A percentile compares a stretch with the other conserved stretches of the same genome.
Conservation (phyloP, 2,797 vertebrate species). For the Enteromius viviparus region DNA sequence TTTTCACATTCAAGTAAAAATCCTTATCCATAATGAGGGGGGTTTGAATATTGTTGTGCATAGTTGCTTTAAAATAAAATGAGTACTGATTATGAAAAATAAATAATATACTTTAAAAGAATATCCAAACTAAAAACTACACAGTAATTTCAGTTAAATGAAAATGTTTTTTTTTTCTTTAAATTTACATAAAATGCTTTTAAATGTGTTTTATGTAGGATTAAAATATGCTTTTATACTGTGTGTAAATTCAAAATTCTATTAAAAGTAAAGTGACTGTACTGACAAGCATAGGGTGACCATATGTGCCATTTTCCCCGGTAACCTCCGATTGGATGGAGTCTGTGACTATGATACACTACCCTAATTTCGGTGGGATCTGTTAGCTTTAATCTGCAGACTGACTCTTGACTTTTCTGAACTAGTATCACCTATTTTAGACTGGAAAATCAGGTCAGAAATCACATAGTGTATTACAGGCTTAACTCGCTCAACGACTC, state of each 20-base stretch:
- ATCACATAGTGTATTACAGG: too few species aligned
- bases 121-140: neutral
- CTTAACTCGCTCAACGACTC: too few species aligned
- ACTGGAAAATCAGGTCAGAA: too few species aligned
- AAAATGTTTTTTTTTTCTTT: neutral
- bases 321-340: too few species aligned
- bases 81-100: neutral
- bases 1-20: neutral
- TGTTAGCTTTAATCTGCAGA: too few species aligned
- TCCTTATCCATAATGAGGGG: neutral
- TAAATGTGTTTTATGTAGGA: neutral
- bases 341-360: too few species aligned
- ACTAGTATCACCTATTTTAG: too few species aligned
- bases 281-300: neutral
- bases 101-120: neutral
- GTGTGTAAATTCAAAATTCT: neutral
- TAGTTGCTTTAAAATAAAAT: neutral
- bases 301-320: too few species aligned
- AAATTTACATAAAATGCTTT: neutral
- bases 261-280: neutral
- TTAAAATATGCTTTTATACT: neutral
- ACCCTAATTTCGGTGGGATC: too few species aligned
- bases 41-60: neutral
- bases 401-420: too few species aligned
- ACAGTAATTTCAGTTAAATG: neutral